Conservation (phyloP, 2,113 vertebrate species). For the Apteryx owenii region DNA sequence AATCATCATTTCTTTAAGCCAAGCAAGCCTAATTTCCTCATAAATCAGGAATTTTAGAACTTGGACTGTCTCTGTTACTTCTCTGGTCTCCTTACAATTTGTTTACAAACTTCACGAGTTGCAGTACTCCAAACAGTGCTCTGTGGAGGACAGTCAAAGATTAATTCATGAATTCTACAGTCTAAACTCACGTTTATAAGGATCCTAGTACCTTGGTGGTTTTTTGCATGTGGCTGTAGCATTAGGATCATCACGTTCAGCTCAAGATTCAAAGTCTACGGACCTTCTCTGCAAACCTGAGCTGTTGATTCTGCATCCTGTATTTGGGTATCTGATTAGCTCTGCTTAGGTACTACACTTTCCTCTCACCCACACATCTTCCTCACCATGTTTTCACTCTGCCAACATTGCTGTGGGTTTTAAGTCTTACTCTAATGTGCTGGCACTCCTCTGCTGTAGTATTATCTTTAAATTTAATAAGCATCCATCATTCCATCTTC, state of each 20-base stretch:
- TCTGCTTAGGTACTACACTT: neutral
- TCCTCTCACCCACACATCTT: neutral
- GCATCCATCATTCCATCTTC: neutral
- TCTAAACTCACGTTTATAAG: neutral
- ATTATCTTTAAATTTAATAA: neutral
- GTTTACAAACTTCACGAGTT: rapidly evolving
- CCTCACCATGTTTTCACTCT: neutral
- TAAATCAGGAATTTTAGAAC: neutral
- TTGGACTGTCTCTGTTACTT: rapidly evolving
- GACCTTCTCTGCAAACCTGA: rapidly evolving
- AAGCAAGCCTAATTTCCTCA: neutral
- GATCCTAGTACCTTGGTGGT: rapidly evolving
- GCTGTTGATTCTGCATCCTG: neutral
- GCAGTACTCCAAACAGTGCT: neutral
- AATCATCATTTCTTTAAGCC: neutral
- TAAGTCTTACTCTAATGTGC: neutral
- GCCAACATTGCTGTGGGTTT: neutral
- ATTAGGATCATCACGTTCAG: neutral
- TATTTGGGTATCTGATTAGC: neutral
- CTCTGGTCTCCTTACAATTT: neutral
- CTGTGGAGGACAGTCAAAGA: neutral
- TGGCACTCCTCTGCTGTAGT: neutral
- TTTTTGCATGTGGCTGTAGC: neutral
- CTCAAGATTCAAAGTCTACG: neutral
- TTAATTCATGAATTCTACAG: neutral